These are phyloP conservation scores for Amblyraja radiata DNA, from an alignment of 2,797 vertebrate genomes.

Conservation along the genomic window DNA sequence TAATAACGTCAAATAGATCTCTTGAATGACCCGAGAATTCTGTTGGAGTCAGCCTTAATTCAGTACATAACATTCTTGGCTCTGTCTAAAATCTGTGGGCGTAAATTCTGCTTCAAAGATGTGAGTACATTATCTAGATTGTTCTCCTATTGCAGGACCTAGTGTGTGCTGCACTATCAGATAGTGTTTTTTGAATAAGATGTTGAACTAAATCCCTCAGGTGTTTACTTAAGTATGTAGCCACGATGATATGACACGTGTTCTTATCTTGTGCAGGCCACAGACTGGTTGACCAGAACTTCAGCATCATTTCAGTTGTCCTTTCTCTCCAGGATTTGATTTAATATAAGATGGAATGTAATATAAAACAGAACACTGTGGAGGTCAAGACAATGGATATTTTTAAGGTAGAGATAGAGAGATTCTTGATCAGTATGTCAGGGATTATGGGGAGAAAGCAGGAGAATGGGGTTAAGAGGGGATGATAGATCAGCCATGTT, in stretches of 20 bases:
- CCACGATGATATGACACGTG: neutral
- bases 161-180: neutral
- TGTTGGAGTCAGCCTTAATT: neutral
- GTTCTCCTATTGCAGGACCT: neutral
- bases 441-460: no score
- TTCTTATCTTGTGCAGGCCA: neutral
- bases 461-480: no score
- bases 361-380: no score
- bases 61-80: neutral
- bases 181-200: neutral
- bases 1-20: neutral
- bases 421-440: no score
- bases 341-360: no score
- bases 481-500: no score
- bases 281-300: no score
- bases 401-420: no score
- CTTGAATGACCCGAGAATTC: neutral
- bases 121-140: neutral
- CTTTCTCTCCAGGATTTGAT: no score
- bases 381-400: no score
- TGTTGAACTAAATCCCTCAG: neutral
- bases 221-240: neutral
- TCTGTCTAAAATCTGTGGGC: neutral
- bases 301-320: no score
- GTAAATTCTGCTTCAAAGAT: neutral